These are phyloP conservation scores for Neocloeon triangulifer DNA, from an alignment of 1,140 invertebrate genomes.

Conservation along the genomic window DNA sequence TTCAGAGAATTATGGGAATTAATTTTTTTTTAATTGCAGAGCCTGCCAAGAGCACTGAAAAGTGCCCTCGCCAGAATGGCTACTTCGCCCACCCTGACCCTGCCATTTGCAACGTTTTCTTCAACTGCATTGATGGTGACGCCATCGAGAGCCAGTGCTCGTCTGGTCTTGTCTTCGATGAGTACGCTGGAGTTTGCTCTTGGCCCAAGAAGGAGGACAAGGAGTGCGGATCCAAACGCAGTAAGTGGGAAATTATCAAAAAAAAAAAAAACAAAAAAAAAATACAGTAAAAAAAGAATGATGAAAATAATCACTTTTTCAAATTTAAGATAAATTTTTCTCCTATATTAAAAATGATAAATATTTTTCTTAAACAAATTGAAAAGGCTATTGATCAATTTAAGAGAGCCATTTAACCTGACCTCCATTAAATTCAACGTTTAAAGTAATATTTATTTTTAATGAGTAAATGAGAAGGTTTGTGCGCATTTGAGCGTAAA, in stretches of 20 bases:
- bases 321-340: too few relatives aligned
- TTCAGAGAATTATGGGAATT: not conserved
- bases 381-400: too few relatives aligned
- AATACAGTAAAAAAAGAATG: too few relatives aligned
- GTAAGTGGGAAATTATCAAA: conserved; percentile 2
- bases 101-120: conserved; percentile 61
- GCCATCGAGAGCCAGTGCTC: conserved; percentile 59
- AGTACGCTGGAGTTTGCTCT: conserved; percentile 63
- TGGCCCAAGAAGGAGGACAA: conserved; percentile 65
- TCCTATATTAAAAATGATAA: too few relatives aligned
- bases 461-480: too few relatives aligned
- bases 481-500: too few relatives aligned
- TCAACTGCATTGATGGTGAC: conserved; percentile 70
- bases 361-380: too few relatives aligned
- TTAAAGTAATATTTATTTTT: too few relatives aligned
- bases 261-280: conserved; percentile 4
- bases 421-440: too few relatives aligned
- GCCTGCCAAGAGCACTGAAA: conserved; percentile 39
- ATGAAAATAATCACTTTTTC: too few relatives aligned
- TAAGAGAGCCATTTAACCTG: too few relatives aligned
- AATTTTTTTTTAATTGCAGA: conserved; percentile 37
- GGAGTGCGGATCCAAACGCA: conserved; percentile 28
- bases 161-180: conserved; percentile 66
- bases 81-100: conserved; percentile 72
- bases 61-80: conserved; percentile 63